These are phyloP conservation scores for Carduelis carduelis DNA, from an alignment of 2,797 vertebrate species.

Conservation along the genomic window DNA sequence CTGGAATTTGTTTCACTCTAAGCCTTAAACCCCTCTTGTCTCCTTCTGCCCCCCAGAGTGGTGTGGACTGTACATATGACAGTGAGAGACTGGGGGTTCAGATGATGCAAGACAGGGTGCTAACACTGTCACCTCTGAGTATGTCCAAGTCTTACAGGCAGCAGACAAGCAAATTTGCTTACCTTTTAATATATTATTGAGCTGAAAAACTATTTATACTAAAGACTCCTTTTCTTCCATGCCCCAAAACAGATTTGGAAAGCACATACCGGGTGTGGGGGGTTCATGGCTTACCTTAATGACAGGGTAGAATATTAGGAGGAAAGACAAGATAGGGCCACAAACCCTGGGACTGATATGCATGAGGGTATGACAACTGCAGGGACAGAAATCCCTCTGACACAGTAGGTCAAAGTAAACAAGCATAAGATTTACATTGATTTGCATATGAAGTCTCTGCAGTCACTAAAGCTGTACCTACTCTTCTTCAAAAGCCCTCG, in stretches of 20 bases:
- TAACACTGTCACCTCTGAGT: neutral
- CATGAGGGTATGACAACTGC: neutral
- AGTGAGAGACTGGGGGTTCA: neutral
- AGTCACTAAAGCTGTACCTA: neutral
- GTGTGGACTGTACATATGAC: rapidly evolving
- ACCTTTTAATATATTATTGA: neutral
- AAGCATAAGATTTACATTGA: neutral
- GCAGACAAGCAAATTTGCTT: neutral
- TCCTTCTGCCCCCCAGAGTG: neutral
- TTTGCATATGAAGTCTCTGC: neutral
- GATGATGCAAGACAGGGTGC: no score
- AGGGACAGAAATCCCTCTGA: neutral
- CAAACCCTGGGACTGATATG: neutral
- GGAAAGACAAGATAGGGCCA: neutral
- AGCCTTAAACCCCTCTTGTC: neutral
- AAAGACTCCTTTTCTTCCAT: neutral
- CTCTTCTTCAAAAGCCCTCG: neutral
- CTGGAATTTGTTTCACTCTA: neutral
- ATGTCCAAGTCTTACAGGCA: neutral
- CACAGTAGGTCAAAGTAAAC: neutral
- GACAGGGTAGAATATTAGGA: neutral
- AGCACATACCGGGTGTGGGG: rapidly evolving
- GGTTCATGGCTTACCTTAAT: neutral
- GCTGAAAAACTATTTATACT: neutral
- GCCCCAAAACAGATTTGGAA: neutral